These are phyloP conservation scores for Tachysurus fulvidraco DNA, from an alignment of 2,113 vertebrate species.

Conservation along the genomic window DNA sequence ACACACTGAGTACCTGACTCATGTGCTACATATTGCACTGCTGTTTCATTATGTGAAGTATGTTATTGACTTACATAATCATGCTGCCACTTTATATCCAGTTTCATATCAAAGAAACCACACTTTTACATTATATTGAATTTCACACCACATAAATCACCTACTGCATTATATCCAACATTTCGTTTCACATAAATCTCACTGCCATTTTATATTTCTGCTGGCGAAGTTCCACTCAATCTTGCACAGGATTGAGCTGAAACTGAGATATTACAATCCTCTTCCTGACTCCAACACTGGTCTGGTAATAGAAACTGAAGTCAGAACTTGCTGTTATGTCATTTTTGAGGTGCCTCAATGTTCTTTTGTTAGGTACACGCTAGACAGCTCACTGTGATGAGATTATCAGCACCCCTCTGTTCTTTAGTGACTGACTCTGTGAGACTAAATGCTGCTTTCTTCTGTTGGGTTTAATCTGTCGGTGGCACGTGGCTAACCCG, in stretches of 20 bases:
- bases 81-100: not conserved
- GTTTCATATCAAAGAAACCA: not conserved
- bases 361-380: not conserved
- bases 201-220: not conserved
- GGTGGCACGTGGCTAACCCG: slow-evolving; percentile 37
- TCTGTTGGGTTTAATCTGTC: slow-evolving; percentile 50
- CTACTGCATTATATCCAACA: not conserved
- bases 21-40: slow-evolving; percentile 12
- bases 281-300: not conserved
- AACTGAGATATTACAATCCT: not conserved
- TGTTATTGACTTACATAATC: slow-evolving; percentile 23
- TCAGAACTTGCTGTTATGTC: not conserved
- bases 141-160: not conserved
- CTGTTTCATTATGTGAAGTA: slow-evolving; percentile 25
- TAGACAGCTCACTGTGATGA: not conserved
- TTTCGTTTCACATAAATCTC: not conserved
- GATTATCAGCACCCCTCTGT: not conserved
- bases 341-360: not conserved
- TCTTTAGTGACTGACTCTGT: not conserved
- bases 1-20: not conserved
- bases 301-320: no score
- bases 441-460: slow-evolving; percentile 17
- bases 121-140: not conserved
- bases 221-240: not conserved
- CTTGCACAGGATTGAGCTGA: not conserved